Percentiles rank a stretch among this genome's conserved stretches.
Conservation (phyloP, 2,113 vertebrate species). For the Alligator sinensis region DNA sequence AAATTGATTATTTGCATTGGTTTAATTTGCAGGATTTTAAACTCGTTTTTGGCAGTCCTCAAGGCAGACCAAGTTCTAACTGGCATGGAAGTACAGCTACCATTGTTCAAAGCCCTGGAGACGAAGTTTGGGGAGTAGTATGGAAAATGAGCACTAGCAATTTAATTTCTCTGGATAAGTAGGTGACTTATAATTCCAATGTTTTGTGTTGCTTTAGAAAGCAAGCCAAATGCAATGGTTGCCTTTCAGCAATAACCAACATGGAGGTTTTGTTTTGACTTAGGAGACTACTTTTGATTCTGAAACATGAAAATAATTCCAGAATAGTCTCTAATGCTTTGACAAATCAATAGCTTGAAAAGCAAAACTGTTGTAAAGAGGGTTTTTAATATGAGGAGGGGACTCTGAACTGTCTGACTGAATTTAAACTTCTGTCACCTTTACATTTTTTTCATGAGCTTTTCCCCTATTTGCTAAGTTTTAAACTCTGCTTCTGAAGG, state of each 20-base stretch:
- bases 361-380: neutral
- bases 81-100: constrained; percentile 95
- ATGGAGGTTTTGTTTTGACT: neutral
- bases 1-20: constrained; percentile 35
- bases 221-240: neutral
- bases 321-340: neutral
- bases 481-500: neutral
- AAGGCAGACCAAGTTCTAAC: constrained; percentile 64
- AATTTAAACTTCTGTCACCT: neutral
- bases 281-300: neutral
- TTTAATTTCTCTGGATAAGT: constrained; percentile 87
- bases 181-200: constrained; percentile 75
- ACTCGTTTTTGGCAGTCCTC: constrained; percentile 87
- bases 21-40: constrained; percentile 85
- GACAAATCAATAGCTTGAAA: neutral
- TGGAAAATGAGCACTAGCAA: constrained; percentile 87
- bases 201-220: neutral
- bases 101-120: constrained; percentile 83
- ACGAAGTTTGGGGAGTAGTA: constrained; percentile 93
- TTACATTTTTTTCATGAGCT: neutral
- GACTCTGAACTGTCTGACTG: neutral
- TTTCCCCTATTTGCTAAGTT: neutral
- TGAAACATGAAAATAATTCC: neutral
- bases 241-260: neutral
- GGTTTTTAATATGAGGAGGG: neutral